Conservation (phyloP, 2,888 invertebrate species). For the Cybosia mesomella region DNA sequence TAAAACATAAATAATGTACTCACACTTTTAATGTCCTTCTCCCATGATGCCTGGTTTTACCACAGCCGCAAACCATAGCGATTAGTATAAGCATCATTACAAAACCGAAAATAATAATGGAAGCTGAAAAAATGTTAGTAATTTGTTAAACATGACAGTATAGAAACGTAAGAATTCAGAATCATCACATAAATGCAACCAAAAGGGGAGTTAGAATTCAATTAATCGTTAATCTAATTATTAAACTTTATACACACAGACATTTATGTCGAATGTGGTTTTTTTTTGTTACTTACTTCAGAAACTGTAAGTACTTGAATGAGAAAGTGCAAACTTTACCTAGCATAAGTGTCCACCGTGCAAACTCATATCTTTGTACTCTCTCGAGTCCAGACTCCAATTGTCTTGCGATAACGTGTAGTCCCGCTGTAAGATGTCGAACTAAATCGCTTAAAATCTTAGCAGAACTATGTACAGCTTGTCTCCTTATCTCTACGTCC, state of each 20-base stretch:
- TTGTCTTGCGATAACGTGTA: conserved; percentile 74
- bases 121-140: conserved; percentile 63
- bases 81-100: conserved; percentile 81
- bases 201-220: no score
- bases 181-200: not conserved
- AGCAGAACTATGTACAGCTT: conserved; percentile 86
- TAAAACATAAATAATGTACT: conserved; percentile 49
- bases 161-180: not conserved
- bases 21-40: conserved; percentile 79
- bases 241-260: no score
- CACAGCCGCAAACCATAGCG: conserved; percentile 82
- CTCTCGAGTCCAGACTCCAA: conserved; percentile 77
- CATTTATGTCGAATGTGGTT: not conserved
- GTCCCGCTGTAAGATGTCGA: conserved; percentile 82
- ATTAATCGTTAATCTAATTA: no score
- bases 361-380: conserved; percentile 87
- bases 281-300: not conserved
- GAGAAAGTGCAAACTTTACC: conserved; percentile 74
- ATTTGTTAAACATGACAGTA: conserved; percentile 8
- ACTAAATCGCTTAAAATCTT: conserved; percentile 87
- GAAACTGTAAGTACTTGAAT: not conserved
- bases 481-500: conserved; percentile 86
- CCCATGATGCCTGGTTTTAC: conserved; percentile 74
- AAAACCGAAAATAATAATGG: conserved; percentile 74
- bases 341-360: conserved; percentile 88